phyloP scores from a whole-genome alignment of 2,797 vertebrate species.

The Brotula barbata region DNA sequence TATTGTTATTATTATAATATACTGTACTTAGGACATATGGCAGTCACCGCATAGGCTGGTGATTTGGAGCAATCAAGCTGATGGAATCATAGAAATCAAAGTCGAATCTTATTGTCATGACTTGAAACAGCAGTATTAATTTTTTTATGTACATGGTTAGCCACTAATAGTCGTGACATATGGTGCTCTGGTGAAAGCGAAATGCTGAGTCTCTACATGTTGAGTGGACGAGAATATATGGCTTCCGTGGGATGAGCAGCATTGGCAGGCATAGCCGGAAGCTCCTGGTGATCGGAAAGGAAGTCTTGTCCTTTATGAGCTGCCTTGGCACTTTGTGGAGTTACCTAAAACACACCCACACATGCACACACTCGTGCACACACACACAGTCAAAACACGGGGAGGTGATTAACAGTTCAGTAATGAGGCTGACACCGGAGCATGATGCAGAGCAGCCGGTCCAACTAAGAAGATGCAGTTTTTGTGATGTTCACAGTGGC shows the following conservation, averaged over 20 bases:
- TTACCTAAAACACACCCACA: conserved; percentile 39
- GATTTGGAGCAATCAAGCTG: too few species aligned
- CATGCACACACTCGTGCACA: conserved; percentile 18
- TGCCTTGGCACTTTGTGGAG: conserved; percentile 59
- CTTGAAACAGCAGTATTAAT: too few species aligned
- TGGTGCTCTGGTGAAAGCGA: conserved; percentile 66
- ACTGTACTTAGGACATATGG: too few species aligned
- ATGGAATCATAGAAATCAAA: too few species aligned
- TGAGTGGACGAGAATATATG: conserved; percentile 45
- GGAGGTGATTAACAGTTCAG: conserved; percentile 42
- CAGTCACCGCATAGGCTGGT: too few species aligned
- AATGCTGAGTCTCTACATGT: conserved; percentile 66
- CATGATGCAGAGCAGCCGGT: conserved; percentile 56
- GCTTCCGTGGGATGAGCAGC: conserved; percentile 70
- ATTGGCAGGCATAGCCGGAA: conserved; percentile 75
- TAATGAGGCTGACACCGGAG: conserved; percentile 47
- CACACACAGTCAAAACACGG: conserved; percentile 36
- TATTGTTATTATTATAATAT: too few species aligned
- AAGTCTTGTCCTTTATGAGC: conserved; percentile 73
- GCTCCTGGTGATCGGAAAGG: conserved; percentile 75
- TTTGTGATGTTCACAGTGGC: conserved; percentile 33
- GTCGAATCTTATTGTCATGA: too few species aligned
- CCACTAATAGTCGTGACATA: conserved; percentile 67
- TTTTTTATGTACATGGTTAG: too few species aligned
- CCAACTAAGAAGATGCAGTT: conserved; percentile 42